A percentile compares a stretch with the other conserved stretches of the same genome.
Conservation (phyloP, 1,140 invertebrate genomes). For the Cepaea nemoralis region DNA sequence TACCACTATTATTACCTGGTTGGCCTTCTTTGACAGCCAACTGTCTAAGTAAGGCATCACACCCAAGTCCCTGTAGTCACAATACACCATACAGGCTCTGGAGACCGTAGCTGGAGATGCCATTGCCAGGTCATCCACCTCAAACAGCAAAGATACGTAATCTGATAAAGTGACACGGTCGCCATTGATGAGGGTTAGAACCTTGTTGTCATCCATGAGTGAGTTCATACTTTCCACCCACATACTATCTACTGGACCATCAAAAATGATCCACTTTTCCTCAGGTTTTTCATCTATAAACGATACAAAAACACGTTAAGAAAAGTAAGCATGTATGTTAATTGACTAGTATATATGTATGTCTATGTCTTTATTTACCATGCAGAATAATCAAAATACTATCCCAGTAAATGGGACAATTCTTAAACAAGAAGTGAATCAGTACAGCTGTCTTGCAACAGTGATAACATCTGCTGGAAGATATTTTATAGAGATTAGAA, state of each 20-base stretch:
- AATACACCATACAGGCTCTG: constrained; percentile 75
- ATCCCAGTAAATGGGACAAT: too few species aligned
- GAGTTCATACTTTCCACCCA: constrained; percentile 95
- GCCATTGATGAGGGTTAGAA: constrained; percentile 87
- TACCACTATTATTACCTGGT: constrained; percentile 42
- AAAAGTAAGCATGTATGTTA: too few species aligned
- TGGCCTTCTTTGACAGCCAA: constrained; percentile 77
- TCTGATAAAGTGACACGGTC: constrained; percentile 88
- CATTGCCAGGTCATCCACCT: constrained; percentile 83
- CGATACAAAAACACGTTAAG: too few species aligned
- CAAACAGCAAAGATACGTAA: constrained; percentile 83
- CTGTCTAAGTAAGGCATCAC: constrained; percentile 85
- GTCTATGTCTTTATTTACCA: too few species aligned
- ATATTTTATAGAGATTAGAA: too few species aligned
- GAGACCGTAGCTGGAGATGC: constrained; percentile 90
- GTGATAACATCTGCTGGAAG: too few species aligned
- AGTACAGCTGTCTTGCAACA: too few species aligned
- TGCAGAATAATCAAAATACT: too few species aligned
- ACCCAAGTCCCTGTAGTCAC: constrained; percentile 84
- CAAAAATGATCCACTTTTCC: constrained; percentile 90
- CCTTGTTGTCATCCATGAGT: constrained; percentile 92
- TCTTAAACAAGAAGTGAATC: too few species aligned
- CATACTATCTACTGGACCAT: constrained; percentile 88
- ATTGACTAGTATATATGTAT: too few species aligned
- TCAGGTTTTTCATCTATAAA: constrained; percentile 80